These are phyloP conservation scores for Brenthis ino DNA, from an alignment of 2,888 invertebrate genomes.

Conservation along the genomic window DNA sequence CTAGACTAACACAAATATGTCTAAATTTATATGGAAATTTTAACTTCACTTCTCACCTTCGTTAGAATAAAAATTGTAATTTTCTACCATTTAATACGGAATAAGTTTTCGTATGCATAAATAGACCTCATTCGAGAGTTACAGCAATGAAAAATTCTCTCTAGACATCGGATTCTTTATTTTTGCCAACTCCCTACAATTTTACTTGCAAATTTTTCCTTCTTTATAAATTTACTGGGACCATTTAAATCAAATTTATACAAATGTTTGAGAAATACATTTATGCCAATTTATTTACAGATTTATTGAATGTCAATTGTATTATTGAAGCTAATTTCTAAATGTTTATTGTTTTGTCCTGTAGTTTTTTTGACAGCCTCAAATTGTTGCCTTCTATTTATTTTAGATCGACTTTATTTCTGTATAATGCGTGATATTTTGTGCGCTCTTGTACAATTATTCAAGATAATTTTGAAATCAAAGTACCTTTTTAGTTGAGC, in stretches of 20 bases:
- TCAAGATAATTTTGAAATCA: no score
- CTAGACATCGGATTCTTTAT: slow-evolving; percentile 61
- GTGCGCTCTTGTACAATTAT: no score
- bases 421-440: no score
- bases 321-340: neutral
- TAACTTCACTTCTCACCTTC: slow-evolving; percentile 1
- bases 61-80: slow-evolving; percentile 30
- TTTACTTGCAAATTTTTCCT: slow-evolving; percentile 77
- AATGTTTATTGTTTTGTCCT: no score
- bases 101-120: slow-evolving; percentile 71
- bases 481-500: no score
- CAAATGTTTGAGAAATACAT: slow-evolving; percentile 59
- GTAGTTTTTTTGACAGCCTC: no score
- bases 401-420: no score
- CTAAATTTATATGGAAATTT: no score
- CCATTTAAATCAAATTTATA: slow-evolving; percentile 51
- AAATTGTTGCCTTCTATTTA: no score
- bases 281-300: slow-evolving; percentile 20
- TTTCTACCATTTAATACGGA: slow-evolving; percentile 29
- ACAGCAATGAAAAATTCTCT: slow-evolving; percentile 70
- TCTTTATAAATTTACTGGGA: slow-evolving; percentile 71
- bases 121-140: slow-evolving; percentile 67
- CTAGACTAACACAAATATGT: no score
- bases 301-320: slow-evolving; percentile 12
- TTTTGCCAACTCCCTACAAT: slow-evolving; percentile 67